Percentiles rank a stretch among this genome's conserved stretches.
These are phyloP conservation scores for Poecile montanus DNA, from an alignment of 2,797 vertebrate species.

Conservation along the genomic window DNA sequence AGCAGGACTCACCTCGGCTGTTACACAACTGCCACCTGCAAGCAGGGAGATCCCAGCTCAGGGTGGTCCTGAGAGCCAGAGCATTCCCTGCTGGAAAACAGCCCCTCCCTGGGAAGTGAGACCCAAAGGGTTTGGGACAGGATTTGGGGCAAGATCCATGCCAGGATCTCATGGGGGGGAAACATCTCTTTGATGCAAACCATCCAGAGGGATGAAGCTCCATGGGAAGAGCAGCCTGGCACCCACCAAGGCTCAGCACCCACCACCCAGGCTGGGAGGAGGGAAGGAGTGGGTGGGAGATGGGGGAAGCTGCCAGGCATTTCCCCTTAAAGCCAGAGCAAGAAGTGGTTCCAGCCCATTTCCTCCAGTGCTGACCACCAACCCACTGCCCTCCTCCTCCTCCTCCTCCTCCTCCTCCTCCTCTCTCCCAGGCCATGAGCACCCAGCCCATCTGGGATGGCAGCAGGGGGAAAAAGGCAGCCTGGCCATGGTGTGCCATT, in stretches of 20 bases:
- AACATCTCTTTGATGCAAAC: neutral
- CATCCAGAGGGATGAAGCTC: neutral
- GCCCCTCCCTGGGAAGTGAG: neutral
- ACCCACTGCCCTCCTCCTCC: neutral
- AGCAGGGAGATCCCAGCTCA: neutral
- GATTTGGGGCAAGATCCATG: neutral
- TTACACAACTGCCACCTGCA: fast-evolving
- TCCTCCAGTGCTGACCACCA: neutral
- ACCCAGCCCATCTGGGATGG: neutral
- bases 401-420: neutral
- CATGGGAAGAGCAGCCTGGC: neutral
- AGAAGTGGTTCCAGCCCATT: neutral
- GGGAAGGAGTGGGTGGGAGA: neutral
- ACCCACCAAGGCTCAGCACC: neutral
- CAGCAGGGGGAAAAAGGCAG: neutral
- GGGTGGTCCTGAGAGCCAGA: fast-evolving
- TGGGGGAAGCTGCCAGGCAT: neutral
- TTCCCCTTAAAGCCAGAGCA: neutral
- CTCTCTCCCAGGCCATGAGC: neutral
- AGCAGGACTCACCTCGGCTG: neutral
- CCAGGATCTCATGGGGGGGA: neutral
- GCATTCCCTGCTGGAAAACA: neutral
- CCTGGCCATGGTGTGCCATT: neutral
- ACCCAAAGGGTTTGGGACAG: neutral
- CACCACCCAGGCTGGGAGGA: neutral